Percentiles rank a stretch among this genome's conserved stretches.
These are phyloP conservation scores for Sula dactylatra DNA, from an alignment of 2,113 vertebrate species.

Conservation along the genomic window DNA sequence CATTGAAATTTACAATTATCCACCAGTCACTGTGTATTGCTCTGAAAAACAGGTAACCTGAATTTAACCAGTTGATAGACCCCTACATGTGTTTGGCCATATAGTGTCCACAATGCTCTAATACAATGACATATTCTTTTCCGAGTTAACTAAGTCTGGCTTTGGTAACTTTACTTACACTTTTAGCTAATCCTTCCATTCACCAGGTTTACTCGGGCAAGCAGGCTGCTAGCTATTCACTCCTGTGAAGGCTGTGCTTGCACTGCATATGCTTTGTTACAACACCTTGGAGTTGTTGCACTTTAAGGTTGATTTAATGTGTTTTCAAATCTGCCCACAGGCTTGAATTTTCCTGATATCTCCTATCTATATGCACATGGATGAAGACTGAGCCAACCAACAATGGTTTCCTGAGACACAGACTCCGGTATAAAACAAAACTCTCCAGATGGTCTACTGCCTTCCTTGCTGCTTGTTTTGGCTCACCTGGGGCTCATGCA, in stretches of 20 bases:
- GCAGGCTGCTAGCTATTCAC: background rate
- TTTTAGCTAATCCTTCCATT: background rate
- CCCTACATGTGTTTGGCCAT: background rate
- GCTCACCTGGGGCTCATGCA: background rate
- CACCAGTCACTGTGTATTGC: background rate
- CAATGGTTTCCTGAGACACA: background rate
- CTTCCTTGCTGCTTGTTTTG: background rate
- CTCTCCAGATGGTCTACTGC: background rate
- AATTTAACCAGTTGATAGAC: background rate
- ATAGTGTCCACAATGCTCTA: background rate
- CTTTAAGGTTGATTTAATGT: background rate
- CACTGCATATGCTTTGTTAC: background rate
- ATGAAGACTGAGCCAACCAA: background rate
- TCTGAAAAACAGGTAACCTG: background rate
- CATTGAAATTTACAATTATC: background rate
- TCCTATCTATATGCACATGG: background rate
- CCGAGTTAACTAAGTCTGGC: background rate
- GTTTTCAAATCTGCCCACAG: background rate
- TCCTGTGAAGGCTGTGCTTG: background rate
- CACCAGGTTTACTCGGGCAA: background rate
- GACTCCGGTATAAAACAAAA: background rate
- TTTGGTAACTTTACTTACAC: background rate
- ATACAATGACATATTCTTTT: background rate
- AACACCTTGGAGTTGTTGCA: background rate
- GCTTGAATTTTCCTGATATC: background rate